Percentiles rank a stretch among this genome's conserved stretches.
Evolutionary conservation across 2,797 vertebrate species (phyloP).

Genomic region (Emys orbicularis): DNA sequence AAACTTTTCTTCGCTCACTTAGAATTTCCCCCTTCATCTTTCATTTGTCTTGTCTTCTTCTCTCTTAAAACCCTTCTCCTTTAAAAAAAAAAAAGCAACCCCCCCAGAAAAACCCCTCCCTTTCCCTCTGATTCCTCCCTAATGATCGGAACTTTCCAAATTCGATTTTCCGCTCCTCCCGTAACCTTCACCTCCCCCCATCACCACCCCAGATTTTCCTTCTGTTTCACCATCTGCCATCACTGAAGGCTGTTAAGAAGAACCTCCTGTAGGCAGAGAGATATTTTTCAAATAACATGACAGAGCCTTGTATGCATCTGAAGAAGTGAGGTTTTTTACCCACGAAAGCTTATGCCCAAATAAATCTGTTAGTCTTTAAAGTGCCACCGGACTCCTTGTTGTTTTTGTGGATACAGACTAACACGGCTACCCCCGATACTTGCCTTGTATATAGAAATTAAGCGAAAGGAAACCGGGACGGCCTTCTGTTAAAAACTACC

Average conservation of each 20-base stretch:
- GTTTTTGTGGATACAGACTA: too few relatives aligned
- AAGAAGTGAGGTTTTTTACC: too few relatives aligned
- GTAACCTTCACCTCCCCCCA: conserved; percentile 37
- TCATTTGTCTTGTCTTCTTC: neutral
- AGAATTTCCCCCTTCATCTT: neutral
- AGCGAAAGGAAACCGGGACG: neutral
- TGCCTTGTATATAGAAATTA: neutral
- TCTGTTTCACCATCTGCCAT: conserved; percentile 59
- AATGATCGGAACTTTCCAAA: neutral
- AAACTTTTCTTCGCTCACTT: neutral
- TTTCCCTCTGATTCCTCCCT: neutral
- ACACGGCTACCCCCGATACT: too few relatives aligned
- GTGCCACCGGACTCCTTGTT: too few relatives aligned
- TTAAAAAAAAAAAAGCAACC: neutral
- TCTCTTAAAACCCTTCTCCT: neutral
- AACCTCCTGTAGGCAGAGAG: neutral
- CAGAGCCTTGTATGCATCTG: neutral
- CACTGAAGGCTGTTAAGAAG: neutral
- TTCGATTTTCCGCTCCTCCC: conserved; percentile 42
- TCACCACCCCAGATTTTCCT: conserved; percentile 30
- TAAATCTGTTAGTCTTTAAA: too few relatives aligned
- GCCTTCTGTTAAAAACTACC: neutral
- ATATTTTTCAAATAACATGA: neutral
- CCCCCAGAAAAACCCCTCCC: neutral
- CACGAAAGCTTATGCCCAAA: too few relatives aligned